phyloP scores from a whole-genome alignment of 2,888 invertebrate species.

The Sphinx pinastri region DNA sequence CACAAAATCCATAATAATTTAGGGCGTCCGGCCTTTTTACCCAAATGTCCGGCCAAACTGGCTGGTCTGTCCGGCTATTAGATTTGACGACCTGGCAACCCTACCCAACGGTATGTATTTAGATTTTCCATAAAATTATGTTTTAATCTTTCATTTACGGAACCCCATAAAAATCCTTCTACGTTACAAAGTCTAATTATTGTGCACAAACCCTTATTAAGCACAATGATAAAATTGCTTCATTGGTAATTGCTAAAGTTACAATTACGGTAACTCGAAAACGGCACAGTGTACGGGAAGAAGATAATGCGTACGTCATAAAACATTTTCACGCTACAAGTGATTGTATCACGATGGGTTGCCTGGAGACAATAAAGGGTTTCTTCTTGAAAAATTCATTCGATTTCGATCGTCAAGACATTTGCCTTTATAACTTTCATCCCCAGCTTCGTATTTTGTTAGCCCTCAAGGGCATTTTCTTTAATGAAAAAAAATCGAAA shows the following conservation, averaged over 20 bases:
- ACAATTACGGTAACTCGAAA: not conserved
- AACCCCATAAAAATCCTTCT: too few species aligned
- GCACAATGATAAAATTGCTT: too few species aligned
- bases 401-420: conserved; percentile 50
- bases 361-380: conserved; percentile 40
- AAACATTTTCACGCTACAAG: not conserved
- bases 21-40: too few species aligned
- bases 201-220: too few species aligned
- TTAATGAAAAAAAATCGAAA: conserved; percentile 50
- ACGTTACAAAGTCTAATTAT: too few species aligned
- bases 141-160: too few species aligned
- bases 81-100: too few species aligned
- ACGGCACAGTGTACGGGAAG: not conserved
- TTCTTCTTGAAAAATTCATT: conserved; percentile 51
- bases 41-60: too few species aligned
- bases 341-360: conserved; percentile 33
- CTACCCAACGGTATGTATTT: too few species aligned
- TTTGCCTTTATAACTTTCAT: conserved; percentile 59
- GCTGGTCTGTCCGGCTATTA: too few species aligned
- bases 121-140: too few species aligned
- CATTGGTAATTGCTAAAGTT: not conserved
- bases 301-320: not conserved
- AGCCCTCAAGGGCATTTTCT: conserved; percentile 59
- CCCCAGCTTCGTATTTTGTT: conserved; percentile 57
- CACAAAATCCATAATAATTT: too few species aligned